A percentile compares a stretch with the other conserved stretches of the same genome.
Evolutionary conservation across 2,797 vertebrate genomes (phyloP).

Genomic region (Urosaurus nigricauda): DNA sequence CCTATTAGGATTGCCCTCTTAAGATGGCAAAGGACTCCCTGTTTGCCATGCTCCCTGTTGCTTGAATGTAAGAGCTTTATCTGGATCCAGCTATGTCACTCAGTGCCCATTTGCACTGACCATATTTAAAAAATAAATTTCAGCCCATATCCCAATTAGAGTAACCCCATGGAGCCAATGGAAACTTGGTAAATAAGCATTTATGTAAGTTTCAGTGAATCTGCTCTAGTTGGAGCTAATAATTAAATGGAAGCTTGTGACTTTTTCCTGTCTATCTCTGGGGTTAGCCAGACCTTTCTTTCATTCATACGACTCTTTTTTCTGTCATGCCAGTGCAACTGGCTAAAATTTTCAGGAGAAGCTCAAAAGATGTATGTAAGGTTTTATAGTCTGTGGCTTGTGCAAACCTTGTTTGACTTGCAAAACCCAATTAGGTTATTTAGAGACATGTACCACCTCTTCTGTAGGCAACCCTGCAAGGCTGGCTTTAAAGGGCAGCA

Average conservation of each 20-base stretch:
- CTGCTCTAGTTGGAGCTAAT: too few relatives aligned
- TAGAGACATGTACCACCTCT: background rate
- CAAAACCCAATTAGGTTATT: background rate
- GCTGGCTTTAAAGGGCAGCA: constrained; percentile 4
- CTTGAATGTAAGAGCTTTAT: too few relatives aligned
- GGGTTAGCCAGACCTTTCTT: background rate
- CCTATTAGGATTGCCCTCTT: too few relatives aligned
- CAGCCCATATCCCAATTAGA: too few relatives aligned
- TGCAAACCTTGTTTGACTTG: background rate
- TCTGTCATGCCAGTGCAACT: background rate
- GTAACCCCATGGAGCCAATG: too few relatives aligned
- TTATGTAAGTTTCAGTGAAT: too few relatives aligned
- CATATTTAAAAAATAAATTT: background rate
- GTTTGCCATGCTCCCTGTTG: background rate
- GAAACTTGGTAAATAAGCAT: too few relatives aligned
- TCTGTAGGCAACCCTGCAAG: background rate
- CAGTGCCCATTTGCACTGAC: background rate
- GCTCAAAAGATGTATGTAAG: background rate
- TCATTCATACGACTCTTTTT: background rate
- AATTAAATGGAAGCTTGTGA: too few relatives aligned
- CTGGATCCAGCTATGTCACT: background rate
- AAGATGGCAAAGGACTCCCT: background rate
- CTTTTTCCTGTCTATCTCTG: background rate
- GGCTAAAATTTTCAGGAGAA: background rate
- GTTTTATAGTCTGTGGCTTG: background rate